These are phyloP conservation scores for Argyrosomus japonicus DNA, from an alignment of 2,113 vertebrate species.

Conservation along the genomic window DNA sequence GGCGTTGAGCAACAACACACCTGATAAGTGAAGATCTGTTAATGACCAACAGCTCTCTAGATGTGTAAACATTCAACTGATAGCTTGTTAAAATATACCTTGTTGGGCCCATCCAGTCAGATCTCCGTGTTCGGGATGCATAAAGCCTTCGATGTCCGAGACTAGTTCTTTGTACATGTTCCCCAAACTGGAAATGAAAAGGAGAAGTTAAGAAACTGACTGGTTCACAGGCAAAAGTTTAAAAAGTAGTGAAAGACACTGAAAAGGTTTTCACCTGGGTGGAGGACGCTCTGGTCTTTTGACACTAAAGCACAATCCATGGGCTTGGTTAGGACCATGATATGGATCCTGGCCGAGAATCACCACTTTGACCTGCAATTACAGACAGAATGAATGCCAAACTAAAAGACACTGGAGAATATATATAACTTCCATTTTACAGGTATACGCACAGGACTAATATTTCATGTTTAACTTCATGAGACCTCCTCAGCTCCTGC, in stretches of 20 bases:
- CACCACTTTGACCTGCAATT: too few species aligned
- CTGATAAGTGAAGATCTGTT: constrained; percentile 70
- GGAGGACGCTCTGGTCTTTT: too few species aligned
- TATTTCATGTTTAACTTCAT: too few species aligned
- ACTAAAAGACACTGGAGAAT: too few species aligned
- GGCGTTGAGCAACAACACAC: constrained; percentile 95
- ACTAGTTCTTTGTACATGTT: constrained; percentile 96
- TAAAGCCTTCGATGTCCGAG: constrained; percentile 91
- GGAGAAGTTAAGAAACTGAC: background rate
- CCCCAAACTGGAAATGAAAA: constrained; percentile 85
- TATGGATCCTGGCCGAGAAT: too few species aligned
- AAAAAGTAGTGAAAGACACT: background rate
- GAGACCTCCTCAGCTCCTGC: too few species aligned
- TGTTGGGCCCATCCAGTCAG: constrained; percentile 95
- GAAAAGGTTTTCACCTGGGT: constrained; percentile 76
- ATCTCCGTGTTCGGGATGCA: constrained; percentile 93
- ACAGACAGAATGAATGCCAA: too few species aligned
- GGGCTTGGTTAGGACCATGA: too few species aligned
- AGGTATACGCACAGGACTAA: too few species aligned
- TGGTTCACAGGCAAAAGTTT: background rate
- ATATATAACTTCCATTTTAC: too few species aligned
- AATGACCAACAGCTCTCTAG: background rate
- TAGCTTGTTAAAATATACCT: constrained; percentile 81
- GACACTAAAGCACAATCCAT: too few species aligned
- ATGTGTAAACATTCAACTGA: background rate